These are phyloP conservation scores for Alosa alosa DNA, from an alignment of 2,113 vertebrate genomes.

Conservation along the genomic window DNA sequence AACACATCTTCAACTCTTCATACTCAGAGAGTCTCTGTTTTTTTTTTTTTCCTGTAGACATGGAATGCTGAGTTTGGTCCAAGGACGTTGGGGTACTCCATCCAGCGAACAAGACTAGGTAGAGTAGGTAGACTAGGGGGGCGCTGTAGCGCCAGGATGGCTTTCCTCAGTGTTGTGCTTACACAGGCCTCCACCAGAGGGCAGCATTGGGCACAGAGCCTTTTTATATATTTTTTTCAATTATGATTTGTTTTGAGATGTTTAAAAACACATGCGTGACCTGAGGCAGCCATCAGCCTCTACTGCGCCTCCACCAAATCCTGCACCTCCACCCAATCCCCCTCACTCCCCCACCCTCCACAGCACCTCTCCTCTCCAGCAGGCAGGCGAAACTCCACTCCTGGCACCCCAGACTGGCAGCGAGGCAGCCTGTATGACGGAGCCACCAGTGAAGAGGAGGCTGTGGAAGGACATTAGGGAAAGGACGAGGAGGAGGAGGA, in stretches of 20 bases:
- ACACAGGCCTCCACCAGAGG: neutral
- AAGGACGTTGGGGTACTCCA: conserved; percentile 40
- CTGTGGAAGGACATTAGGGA: neutral
- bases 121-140: neutral
- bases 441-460: neutral
- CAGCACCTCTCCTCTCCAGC: neutral
- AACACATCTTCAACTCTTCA: neutral
- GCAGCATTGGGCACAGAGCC: neutral
- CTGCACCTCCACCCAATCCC: neutral
- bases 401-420: neutral
- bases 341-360: neutral
- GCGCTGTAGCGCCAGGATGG: conserved; percentile 7
- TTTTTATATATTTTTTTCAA: neutral
- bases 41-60: conserved; percentile 45
- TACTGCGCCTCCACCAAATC: neutral
- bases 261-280: neutral
- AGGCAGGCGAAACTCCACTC: neutral
- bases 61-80: conserved; percentile 66
- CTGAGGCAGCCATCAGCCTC: neutral
- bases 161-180: conserved; percentile 10
- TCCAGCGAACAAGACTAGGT: neutral
- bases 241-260: neutral
- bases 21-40: conserved; percentile 3
- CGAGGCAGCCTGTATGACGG: neutral
- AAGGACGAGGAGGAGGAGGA: neutral